These are phyloP conservation scores for Ancistrus triradiatus DNA, from an alignment of 2,113 vertebrate genomes.

Conservation along the genomic window DNA sequence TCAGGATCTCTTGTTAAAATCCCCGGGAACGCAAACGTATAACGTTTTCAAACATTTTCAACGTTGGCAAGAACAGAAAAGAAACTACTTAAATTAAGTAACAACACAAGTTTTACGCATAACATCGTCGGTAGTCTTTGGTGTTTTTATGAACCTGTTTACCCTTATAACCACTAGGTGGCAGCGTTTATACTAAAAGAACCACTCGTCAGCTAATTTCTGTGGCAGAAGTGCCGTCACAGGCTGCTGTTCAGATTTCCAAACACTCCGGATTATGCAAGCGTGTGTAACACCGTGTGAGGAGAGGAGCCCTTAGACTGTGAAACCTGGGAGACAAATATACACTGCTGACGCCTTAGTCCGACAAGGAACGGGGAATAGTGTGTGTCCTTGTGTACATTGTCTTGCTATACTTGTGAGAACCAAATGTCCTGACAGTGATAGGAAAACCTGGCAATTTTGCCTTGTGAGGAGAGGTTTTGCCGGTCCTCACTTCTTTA, in stretches of 20 bases:
- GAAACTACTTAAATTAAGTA: no score
- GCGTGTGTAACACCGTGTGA: constrained; percentile 48
- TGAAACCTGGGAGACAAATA: constrained; percentile 24
- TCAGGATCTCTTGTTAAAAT: no score
- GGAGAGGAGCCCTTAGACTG: constrained; percentile 14
- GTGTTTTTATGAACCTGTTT: background rate
- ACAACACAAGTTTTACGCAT: no score
- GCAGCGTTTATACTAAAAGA: constrained; percentile 49
- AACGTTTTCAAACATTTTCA: no score
- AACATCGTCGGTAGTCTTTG: no score
- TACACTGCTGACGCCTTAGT: constrained; percentile 11
- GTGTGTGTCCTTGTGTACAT: constrained; percentile 10
- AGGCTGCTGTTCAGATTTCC: constrained; percentile 4
- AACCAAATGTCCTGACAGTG: constrained; percentile 4
- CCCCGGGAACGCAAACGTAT: no score
- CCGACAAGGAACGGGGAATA: background rate
- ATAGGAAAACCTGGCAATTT: no score
- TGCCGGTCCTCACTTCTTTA: no score
- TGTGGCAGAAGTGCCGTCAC: background rate
- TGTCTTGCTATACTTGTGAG: background rate
- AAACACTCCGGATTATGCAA: constrained; percentile 56
- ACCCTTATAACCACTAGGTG: constrained; percentile 41
- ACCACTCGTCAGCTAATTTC: background rate
- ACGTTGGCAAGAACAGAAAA: no score
- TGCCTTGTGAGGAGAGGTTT: no score